Conservation (phyloP, 64 coral and sea anemone genomes). For the Pocillopora damicornis region DNA sequence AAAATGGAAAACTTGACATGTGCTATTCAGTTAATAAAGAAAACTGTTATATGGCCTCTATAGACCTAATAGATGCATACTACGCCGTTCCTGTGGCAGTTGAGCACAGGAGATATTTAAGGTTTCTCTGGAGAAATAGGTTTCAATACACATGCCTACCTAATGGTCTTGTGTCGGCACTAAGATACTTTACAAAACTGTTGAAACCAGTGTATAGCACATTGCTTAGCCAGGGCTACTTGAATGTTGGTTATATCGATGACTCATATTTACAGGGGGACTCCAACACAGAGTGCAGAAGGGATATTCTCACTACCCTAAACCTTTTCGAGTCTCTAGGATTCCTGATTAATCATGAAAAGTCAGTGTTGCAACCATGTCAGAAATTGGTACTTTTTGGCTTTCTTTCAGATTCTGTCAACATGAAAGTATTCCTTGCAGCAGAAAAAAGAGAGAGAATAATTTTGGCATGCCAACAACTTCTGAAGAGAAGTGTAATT, state of each 20-base stretch:
- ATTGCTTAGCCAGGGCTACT: constrained; percentile 20
- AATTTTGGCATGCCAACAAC: constrained; percentile 25
- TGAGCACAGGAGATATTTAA: constrained; percentile 42
- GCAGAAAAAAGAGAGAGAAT: constrained; percentile 52
- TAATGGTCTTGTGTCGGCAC: constrained; percentile 4
- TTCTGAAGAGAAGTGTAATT: constrained; percentile 16
- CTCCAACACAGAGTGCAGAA: constrained; percentile 32
- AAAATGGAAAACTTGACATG: constrained; percentile 41
- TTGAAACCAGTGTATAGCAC: not conserved
- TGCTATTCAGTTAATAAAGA: constrained; percentile 31
- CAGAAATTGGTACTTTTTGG: constrained; percentile 62
- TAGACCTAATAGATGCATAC: constrained; percentile 43
- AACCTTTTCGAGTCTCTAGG: constrained; percentile 34
- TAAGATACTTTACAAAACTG: not conserved
- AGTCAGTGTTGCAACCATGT: constrained; percentile 47
- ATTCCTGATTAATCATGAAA: constrained; percentile 36
- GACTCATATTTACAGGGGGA: constrained; percentile 50
- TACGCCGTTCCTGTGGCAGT: constrained; percentile 39
- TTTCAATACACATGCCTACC: constrained; percentile 32
- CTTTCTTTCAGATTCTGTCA: constrained; percentile 50
- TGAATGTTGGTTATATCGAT: constrained; percentile 40
- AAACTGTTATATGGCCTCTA: not conserved
- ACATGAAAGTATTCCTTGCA: constrained; percentile 48
- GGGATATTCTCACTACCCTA: constrained; percentile 15
- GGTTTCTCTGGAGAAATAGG: constrained; percentile 41